Evolutionary conservation across 1,140 invertebrate species (phyloP).

Genomic region (Cecropterus lyciades): DNA sequence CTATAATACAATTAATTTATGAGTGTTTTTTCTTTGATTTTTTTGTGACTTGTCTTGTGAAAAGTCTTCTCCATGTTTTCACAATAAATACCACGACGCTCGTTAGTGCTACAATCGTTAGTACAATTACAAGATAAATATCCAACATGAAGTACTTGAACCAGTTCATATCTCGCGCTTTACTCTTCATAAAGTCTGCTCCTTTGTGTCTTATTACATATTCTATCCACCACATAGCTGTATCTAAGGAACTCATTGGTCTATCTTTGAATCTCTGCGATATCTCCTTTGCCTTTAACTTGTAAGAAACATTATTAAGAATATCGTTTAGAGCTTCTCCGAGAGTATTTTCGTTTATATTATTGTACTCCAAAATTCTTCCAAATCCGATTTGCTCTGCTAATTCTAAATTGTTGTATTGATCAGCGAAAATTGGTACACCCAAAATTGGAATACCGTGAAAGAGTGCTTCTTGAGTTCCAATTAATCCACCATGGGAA

Average conservation of each 20-base stretch:
- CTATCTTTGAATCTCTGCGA: constrained; percentile 84
- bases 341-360: constrained; percentile 62
- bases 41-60: no score
- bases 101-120: neutral
- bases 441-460: constrained; percentile 88
- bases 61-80: no score
- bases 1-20: no score
- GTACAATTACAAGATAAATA: constrained; percentile 66
- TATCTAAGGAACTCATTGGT: constrained; percentile 81
- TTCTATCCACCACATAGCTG: constrained; percentile 87
- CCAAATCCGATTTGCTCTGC: constrained; percentile 79
- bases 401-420: constrained; percentile 84
- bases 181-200: constrained; percentile 85
- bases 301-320: constrained; percentile 56
- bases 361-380: constrained; percentile 61
- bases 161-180: constrained; percentile 84
- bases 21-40: no score
- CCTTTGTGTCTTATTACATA: constrained; percentile 84
- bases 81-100: no score
- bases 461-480: constrained; percentile 87
- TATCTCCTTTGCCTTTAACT: constrained; percentile 68
- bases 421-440: constrained; percentile 87
- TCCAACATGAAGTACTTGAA: constrained; percentile 86
- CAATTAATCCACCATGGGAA: constrained; percentile 88
- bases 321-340: constrained; percentile 52